Evolutionary conservation across 1,140 invertebrate species (phyloP).

Genomic region (Meloidogyne chitwoodi): DNA sequence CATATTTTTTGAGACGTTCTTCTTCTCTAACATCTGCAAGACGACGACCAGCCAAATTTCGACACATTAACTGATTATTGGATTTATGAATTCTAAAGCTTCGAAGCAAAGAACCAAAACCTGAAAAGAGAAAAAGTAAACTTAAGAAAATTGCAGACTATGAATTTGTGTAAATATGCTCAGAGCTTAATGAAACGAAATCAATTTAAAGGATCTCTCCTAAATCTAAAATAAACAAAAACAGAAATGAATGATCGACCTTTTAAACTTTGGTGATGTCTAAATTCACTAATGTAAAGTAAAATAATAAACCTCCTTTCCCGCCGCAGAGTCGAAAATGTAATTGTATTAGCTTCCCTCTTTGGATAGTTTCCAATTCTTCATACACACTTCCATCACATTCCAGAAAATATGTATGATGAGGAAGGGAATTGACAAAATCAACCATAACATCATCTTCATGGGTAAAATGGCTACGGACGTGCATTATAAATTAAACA

Average conservation of each 20-base stretch:
- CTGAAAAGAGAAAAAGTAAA: not conserved
- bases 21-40: constrained; percentile 50
- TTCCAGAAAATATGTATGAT: constrained; percentile 25
- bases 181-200: too few relatives aligned
- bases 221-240: too few relatives aligned
- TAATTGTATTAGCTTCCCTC: constrained; percentile 26
- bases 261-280: too few relatives aligned
- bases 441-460: constrained; percentile 11
- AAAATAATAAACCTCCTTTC: constrained; percentile 27
- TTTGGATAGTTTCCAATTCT: constrained; percentile 21
- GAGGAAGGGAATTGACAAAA: not conserved
- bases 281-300: too few relatives aligned
- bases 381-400: constrained; percentile 20
- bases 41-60: constrained; percentile 41
- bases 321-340: constrained; percentile 33
- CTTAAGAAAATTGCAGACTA: not conserved
- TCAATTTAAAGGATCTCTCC: too few relatives aligned
- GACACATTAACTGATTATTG: constrained; percentile 44
- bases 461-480: not conserved
- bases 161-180: too few relatives aligned
- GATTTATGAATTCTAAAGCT: constrained; percentile 46
- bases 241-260: too few relatives aligned
- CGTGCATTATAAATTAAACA: not conserved
- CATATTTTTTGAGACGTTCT: constrained; percentile 43
- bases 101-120: constrained; percentile 41